Evolutionary conservation across 2,888 invertebrate genomes (phyloP).

Genomic region (Cheilosia scutellata): DNA sequence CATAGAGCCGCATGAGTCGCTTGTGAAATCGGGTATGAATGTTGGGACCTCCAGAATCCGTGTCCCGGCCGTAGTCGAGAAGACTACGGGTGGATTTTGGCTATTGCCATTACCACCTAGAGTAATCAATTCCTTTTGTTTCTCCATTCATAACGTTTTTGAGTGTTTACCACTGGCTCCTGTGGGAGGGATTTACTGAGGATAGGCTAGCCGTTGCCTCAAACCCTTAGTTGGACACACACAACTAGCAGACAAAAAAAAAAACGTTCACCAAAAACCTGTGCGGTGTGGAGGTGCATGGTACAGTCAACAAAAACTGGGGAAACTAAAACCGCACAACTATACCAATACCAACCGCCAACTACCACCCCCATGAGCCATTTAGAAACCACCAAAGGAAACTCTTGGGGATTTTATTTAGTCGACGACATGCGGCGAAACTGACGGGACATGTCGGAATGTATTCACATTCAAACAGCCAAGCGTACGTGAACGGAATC

Average conservation of each 20-base stretch:
- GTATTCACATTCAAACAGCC: background rate
- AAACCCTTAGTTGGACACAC: too few relatives aligned
- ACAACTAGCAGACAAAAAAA: background rate
- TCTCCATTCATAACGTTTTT: too few relatives aligned
- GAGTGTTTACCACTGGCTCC: too few relatives aligned
- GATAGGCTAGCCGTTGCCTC: too few relatives aligned
- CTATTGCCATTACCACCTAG: too few relatives aligned
- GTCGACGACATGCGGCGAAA: slow-evolving; percentile 58
- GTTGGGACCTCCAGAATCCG: too few relatives aligned
- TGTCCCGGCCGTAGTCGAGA: too few relatives aligned
- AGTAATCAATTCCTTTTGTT: too few relatives aligned
- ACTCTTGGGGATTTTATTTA: slow-evolving; percentile 38
- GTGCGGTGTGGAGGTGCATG: slow-evolving; percentile 48
- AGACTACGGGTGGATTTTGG: too few relatives aligned
- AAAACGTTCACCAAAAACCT: slow-evolving; percentile 46
- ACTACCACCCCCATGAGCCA: slow-evolving; percentile 41
- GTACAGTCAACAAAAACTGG: slow-evolving; percentile 45
- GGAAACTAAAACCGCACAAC: slow-evolving; percentile 40
- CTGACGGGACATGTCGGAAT: slow-evolving; percentile 46
- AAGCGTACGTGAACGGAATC: slow-evolving; percentile 15
- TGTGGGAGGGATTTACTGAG: too few relatives aligned
- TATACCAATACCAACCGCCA: slow-evolving; percentile 11
- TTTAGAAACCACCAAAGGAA: slow-evolving; percentile 54
- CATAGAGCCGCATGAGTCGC: too few relatives aligned
- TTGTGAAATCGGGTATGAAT: too few relatives aligned